phyloP scores from a whole-genome alignment of 1,140 invertebrate genomes.

The Radopholus similis region DNA sequence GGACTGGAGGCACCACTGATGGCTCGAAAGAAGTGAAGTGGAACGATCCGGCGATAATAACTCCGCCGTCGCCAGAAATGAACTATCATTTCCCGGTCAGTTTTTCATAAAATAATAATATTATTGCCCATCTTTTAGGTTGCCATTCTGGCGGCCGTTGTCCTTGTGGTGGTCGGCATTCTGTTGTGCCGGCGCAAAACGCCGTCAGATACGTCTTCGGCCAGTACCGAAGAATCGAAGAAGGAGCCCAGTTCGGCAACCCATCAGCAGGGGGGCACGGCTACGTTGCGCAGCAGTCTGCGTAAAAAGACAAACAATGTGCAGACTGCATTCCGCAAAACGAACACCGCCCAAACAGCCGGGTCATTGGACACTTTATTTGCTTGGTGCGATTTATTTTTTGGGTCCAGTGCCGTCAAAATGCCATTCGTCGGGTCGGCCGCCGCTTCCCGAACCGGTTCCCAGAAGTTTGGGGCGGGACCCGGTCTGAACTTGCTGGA shows the following conservation, averaged over 20 bases:
- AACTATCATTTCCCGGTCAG: conserved; percentile 41
- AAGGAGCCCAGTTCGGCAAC: background rate
- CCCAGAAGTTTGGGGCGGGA: background rate
- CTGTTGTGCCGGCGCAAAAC: conserved; percentile 28
- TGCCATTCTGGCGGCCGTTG: conserved; percentile 32
- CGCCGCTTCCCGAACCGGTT: background rate
- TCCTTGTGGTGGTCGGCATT: conserved; percentile 29
- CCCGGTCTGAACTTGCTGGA: conserved; percentile 3
- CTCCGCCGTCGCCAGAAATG: conserved; percentile 26
- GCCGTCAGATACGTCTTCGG: background rate
- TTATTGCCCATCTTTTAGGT: background rate
- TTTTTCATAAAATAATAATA: background rate
- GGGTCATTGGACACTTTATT: too few relatives aligned
- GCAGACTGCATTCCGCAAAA: background rate
- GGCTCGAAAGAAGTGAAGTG: background rate
- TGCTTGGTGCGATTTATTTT: too few relatives aligned
- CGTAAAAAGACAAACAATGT: background rate
- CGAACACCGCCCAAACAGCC: background rate
- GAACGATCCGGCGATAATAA: conserved; percentile 11
- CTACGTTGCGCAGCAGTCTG: background rate
- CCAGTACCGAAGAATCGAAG: background rate
- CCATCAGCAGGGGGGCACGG: background rate
- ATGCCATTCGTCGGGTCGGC: background rate
- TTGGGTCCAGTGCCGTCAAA: too few relatives aligned
- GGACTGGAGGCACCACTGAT: background rate